Evolutionary conservation across 2,888 invertebrate genomes (phyloP).

Genomic region (Omphaloscelis lunosa): DNA sequence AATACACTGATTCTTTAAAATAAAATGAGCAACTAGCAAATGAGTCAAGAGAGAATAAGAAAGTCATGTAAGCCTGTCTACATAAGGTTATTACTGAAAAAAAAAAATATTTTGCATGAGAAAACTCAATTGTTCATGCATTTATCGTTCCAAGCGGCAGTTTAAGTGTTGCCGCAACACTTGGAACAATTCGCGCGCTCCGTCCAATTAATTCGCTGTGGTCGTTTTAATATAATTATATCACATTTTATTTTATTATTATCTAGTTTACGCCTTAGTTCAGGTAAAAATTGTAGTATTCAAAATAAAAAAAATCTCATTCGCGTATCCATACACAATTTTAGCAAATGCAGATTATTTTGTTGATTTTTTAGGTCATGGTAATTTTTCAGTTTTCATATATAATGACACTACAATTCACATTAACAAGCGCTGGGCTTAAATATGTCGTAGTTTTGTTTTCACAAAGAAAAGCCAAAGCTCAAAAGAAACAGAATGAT

Average conservation of each 20-base stretch:
- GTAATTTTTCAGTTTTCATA: not conserved
- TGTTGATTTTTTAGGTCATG: not conserved
- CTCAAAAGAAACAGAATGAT: not conserved
- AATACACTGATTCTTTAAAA: not conserved
- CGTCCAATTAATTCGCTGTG: constrained; percentile 14
- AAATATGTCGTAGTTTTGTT: not conserved
- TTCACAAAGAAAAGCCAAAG: not conserved
- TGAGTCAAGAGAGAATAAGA: not conserved
- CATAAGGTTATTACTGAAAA: not conserved
- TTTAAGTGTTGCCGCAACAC: constrained; percentile 31
- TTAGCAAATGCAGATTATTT: not conserved
- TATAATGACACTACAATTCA: not conserved
- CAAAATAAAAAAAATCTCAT: not conserved
- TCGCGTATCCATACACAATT: not conserved
- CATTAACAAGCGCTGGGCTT: not conserved
- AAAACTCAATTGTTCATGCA: constrained; percentile 31
- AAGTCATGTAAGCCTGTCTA: not conserved
- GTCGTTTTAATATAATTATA: constrained; percentile 10
- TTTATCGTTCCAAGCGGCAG: constrained; percentile 14
- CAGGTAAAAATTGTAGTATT: not conserved
- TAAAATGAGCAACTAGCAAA: not conserved
- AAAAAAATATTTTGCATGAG: constrained; percentile 1
- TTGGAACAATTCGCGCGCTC: constrained; percentile 19
- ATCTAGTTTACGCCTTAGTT: not conserved
- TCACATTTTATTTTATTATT: constrained; percentile 15